Base-by-base conservation (phyloP, 1,140 invertebrate genomes). In the Lepeophtheirus salmonis region DNA sequence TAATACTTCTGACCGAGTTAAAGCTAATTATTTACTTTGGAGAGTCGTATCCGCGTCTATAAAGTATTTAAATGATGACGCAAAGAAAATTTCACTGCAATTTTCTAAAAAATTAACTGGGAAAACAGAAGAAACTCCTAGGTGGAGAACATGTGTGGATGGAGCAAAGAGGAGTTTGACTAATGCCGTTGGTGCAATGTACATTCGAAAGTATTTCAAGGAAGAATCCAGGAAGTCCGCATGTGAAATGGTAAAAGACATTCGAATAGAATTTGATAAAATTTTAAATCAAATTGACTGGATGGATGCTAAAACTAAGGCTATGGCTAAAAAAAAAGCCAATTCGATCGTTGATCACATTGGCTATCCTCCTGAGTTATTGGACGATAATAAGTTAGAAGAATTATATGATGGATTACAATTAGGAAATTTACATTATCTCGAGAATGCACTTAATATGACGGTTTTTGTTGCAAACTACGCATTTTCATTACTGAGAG, bases 11-110 rank as follows among this genome's bases (percentile, higher is more conserved):
- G 64, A 17, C 66, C 78, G 80, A 51, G 69, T 78, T 1, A 72
- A 80, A 50, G 82, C 83, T 1, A 90, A 91, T 72, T 89, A 87
- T 66, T 75, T 85, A 65, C 77, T 88, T 74, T 88, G 86, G 86
- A 74, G 84, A 24, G 80, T 82, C 0, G 79, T 82, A 0, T 78
- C 77, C 0, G 78, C 79, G 13, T 82, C 83, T 0, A 77, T 86
- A 2, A 79, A 79, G 3, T 89, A 85, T 67, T 70, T 90, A 25
- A 83, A 78, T 0, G 79, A 86, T 54, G 74, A 78, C 14, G 78
- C 86, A 56, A 72, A 83, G 0, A 78, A 80, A 18, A 59, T 59
- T 50, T 25, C 57, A 66, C 72, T 88, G 26, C 73, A 79, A 30
- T 89, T 84, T 67, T 79, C 78, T n/a, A 82, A 82, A 0, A 79